Evolutionary conservation across 2,797 vertebrate species (phyloP).

Genomic region (Hyperoplus immaculatus): DNA sequence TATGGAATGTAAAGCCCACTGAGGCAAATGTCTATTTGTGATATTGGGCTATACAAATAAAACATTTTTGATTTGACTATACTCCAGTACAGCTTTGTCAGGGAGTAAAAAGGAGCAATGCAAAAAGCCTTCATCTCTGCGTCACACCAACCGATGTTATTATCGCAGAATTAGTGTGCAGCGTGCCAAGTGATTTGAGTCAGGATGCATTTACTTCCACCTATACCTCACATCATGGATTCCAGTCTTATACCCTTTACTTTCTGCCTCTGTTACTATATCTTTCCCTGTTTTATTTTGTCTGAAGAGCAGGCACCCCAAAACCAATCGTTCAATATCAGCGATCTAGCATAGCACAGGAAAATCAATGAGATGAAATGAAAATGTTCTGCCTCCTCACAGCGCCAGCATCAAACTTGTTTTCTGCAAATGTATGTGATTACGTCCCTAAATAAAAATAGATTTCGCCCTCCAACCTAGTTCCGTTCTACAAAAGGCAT

Average conservation of each 20-base stretch:
- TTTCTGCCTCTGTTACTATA: background rate
- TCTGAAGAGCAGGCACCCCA: background rate
- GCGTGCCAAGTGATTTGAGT: background rate
- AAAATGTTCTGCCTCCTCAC: background rate
- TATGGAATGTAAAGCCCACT: too few relatives aligned
- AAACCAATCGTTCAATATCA: constrained; percentile 8
- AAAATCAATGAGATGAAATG: constrained; percentile 5
- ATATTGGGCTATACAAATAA: too few relatives aligned
- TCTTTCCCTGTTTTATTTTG: background rate
- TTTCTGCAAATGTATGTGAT: background rate
- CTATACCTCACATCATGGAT: background rate
- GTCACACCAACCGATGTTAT: constrained; percentile 28
- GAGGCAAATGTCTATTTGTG: too few relatives aligned
- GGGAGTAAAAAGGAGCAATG: constrained; percentile 43
- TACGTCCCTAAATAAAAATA: background rate
- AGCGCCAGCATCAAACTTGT: background rate
- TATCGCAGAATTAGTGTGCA: constrained; percentile 17
- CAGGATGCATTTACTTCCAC: background rate
- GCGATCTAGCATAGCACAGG: background rate
- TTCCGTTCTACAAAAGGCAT: background rate
- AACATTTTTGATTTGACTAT: too few relatives aligned
- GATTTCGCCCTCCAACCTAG: background rate
- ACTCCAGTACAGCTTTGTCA: constrained; percentile 43
- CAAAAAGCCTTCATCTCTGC: constrained; percentile 1
- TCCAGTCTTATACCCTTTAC: background rate